These are phyloP conservation scores for Phlogophora meticulosa DNA, from an alignment of 2,888 invertebrate species.

Conservation along the genomic window DNA sequence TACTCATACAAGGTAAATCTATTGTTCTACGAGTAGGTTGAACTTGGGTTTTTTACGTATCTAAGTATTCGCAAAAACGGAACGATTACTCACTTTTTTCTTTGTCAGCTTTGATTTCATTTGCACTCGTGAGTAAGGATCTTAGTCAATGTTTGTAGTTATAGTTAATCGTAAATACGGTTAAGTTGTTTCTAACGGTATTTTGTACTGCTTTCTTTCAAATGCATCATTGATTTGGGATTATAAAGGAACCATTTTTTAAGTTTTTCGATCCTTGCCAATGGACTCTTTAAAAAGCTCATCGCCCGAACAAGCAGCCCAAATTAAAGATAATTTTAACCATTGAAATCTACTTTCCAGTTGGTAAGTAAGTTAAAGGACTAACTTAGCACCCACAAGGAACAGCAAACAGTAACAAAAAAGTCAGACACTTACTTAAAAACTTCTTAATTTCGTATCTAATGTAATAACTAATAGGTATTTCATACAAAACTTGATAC, in stretches of 20 bases:
- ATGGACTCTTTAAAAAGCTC: too few relatives aligned
- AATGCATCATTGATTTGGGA: not conserved
- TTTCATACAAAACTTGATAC: slow-evolving; percentile 12
- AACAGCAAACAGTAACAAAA: slow-evolving; percentile 2
- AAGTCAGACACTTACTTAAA: not conserved
- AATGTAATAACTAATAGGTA: not conserved
- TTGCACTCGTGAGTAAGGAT: slow-evolving; percentile 41
- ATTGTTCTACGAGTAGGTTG: slow-evolving; percentile 30
- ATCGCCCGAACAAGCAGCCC: too few relatives aligned
- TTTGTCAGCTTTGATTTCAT: slow-evolving; percentile 44
- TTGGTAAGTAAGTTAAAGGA: too few relatives aligned
- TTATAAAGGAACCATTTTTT: too few relatives aligned
- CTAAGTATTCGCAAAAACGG: slow-evolving; percentile 4
- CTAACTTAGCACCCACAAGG: too few relatives aligned
- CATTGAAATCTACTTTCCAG: too few relatives aligned
- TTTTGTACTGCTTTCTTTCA: slow-evolving; percentile 11
- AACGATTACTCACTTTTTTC: slow-evolving; percentile 49
- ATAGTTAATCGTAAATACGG: slow-evolving; percentile 17
- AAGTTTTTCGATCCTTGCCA: too few relatives aligned
- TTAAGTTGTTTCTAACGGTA: slow-evolving; percentile 27
- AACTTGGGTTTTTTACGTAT: slow-evolving; percentile 26
- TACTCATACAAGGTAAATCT: slow-evolving; percentile 57
- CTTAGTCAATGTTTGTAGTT: slow-evolving; percentile 44
- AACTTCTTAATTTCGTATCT: not conserved
- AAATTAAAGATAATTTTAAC: too few relatives aligned